Base-by-base conservation (phyloP, 2,888 invertebrate species). In the Abscondita cerata region DNA sequence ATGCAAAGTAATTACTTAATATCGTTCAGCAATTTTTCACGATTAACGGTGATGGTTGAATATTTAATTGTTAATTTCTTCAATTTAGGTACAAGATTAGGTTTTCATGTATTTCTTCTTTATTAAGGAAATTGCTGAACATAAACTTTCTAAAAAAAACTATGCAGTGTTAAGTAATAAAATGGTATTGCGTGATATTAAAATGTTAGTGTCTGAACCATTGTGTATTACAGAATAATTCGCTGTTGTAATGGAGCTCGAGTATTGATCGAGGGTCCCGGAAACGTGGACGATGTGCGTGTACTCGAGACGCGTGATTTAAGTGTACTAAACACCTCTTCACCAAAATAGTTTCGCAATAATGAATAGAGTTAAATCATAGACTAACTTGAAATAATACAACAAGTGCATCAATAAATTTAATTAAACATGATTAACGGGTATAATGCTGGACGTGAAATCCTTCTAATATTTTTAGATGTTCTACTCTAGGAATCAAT, bases 281-380 rank as follows among this genome's bases (percentile, higher is more conserved):
- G 60, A 61, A 61, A 56, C 60, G 60, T 55, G 51, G 55, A 61
- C 51, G 51, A 41, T 61, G 38, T 56, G 55, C 55, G 55, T 56
- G 54, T 44, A 51, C 44, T 25, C 34, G 19, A 61, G 47, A 36
- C 36, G 36, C 36, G 36, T 36, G 36, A 36, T 36, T 36, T 36
- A 36, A 36, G 36, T 36, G 36, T 12, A 36, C 11, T 12, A 36
- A 36, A 36, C 36, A 36, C 36, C 36, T 36, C 36, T 36, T 36
- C 11, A 9, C n/a, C 12, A n/a, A n/a, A 36, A 36, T n/a, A n/a
- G 36, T 36, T 36, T 36, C 25, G 6, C 25, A 25, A 25, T 25
- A 25, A 25, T 25, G 2, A 25, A 2, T 25, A 4, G 4, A 4
- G 25, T 25, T 25, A 6, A 4, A 6, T 6, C 2, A 25, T 25